Percentiles rank a stretch among this genome's conserved stretches.
These are phyloP conservation scores for Scomber colias DNA, from an alignment of 2,113 vertebrate genomes.

Conservation along the genomic window DNA sequence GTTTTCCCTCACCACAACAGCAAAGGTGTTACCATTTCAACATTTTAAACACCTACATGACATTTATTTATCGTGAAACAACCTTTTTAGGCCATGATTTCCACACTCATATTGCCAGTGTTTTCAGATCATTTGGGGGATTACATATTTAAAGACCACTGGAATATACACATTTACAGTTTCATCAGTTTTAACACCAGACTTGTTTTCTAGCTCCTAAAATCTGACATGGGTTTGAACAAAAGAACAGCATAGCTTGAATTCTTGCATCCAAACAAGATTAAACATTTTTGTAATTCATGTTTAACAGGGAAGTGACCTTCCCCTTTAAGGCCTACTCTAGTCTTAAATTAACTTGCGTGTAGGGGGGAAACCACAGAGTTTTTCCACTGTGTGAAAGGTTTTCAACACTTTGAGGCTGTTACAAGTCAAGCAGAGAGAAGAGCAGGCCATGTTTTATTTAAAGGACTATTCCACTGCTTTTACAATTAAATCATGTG, in stretches of 20 bases:
- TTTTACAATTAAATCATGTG: neutral
- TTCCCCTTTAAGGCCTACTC: slow-evolving; percentile 31
- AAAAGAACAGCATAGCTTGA: too few relatives aligned
- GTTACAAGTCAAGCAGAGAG: neutral
- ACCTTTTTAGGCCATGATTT: neutral
- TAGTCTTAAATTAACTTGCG: slow-evolving; percentile 13
- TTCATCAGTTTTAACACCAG: too few relatives aligned
- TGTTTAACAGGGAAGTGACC: neutral
- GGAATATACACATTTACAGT: too few relatives aligned
- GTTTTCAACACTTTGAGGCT: neutral
- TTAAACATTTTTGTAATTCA: neutral
- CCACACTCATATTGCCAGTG: too few relatives aligned
- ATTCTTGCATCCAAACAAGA: neutral
- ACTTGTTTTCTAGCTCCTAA: too few relatives aligned
- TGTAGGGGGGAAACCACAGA: slow-evolving; percentile 37
- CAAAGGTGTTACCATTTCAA: slow-evolving; percentile 5
- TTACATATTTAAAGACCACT: too few relatives aligned
- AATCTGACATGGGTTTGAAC: too few relatives aligned
- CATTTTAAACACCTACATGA: neutral
- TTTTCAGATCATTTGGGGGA: too few relatives aligned
- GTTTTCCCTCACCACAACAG: slow-evolving; percentile 14
- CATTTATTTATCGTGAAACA: slow-evolving; percentile 23
- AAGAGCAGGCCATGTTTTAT: neutral
- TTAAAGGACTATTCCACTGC: neutral
- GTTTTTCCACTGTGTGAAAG: slow-evolving; percentile 37